Conservation (phyloP, 2,888 invertebrate genomes). For the Thyatira batis region DNA sequence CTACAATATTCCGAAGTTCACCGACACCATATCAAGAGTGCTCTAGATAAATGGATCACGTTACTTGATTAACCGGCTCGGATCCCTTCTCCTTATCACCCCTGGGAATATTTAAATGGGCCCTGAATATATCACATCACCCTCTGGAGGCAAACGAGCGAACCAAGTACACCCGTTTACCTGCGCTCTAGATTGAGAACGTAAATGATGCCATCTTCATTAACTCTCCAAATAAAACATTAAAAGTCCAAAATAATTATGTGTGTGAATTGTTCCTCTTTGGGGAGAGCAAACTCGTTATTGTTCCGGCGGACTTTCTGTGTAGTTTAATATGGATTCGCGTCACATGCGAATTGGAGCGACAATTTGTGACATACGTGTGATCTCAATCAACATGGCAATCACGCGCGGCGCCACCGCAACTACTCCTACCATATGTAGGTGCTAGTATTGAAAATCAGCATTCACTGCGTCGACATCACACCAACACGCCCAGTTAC, state of each 20-base stretch:
- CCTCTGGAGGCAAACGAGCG: slow-evolving; percentile 66
- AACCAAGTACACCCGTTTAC: slow-evolving; percentile 62
- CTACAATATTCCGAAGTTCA: slow-evolving; percentile 76
- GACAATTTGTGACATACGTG: slow-evolving; percentile 73
- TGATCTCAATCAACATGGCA: slow-evolving; percentile 72
- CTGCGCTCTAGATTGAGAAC: slow-evolving; percentile 68
- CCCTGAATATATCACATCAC: slow-evolving; percentile 78
- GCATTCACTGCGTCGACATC: slow-evolving; percentile 53
- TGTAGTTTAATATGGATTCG: slow-evolving; percentile 41
- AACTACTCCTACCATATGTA: slow-evolving; percentile 57
- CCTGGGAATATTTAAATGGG: slow-evolving; percentile 81
- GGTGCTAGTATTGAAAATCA: slow-evolving; percentile 72
- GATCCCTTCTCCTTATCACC: slow-evolving; percentile 79
- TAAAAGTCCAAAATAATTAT: slow-evolving; percentile 34
- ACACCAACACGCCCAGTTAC: slow-evolving; percentile 49
- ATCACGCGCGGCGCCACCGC: slow-evolving; percentile 71
- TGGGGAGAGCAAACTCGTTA: slow-evolving; percentile 16
- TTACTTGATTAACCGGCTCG: slow-evolving; percentile 81
- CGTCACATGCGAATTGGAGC: slow-evolving; percentile 71
- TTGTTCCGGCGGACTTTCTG: background rate
- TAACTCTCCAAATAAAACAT: slow-evolving; percentile 47
- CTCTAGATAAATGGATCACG: slow-evolving; percentile 81
- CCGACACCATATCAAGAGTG: slow-evolving; percentile 75
- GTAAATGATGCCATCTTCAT: slow-evolving; percentile 70
- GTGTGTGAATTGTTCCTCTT: slow-evolving; percentile 17